A percentile compares a stretch with the other conserved stretches of the same genome.
These are phyloP conservation scores for Choreutis nemorana DNA, from an alignment of 2,888 invertebrate species.

Conservation along the genomic window DNA sequence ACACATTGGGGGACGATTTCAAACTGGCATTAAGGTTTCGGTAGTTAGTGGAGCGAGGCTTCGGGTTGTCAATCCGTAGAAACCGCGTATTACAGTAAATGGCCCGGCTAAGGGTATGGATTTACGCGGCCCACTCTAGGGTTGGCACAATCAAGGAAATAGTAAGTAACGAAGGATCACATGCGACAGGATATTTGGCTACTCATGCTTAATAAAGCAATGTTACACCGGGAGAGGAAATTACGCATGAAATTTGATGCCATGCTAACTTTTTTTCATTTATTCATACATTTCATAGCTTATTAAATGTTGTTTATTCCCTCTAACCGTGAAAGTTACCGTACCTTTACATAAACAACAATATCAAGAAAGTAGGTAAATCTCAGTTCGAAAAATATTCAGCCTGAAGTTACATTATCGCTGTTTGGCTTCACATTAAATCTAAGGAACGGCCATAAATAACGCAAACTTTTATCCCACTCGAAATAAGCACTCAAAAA, in stretches of 20 bases:
- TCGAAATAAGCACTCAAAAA: slow-evolving; percentile 67
- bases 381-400: slow-evolving; percentile 25
- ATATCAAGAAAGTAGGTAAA: not conserved
- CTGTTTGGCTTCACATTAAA: slow-evolving; percentile 66
- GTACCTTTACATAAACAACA: not conserved
- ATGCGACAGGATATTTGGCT: slow-evolving; percentile 29
- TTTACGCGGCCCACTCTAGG: slow-evolving; percentile 17
- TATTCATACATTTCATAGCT: not conserved
- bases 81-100: slow-evolving; percentile 63
- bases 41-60: slow-evolving; percentile 19
- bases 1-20: slow-evolving; percentile 28
- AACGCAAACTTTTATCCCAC: slow-evolving; percentile 63
- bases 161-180: slow-evolving; percentile 33
- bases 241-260: slow-evolving; percentile 44
- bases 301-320: not conserved
- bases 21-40: slow-evolving; percentile 39
- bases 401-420: slow-evolving; percentile 48
- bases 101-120: slow-evolving; percentile 50
- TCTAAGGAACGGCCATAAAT: slow-evolving; percentile 60
- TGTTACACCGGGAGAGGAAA: slow-evolving; percentile 35
- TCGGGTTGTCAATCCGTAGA: slow-evolving; percentile 50
- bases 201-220: slow-evolving; percentile 60
- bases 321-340: not conserved
- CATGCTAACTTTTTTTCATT: slow-evolving; percentile 9
- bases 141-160: too few relatives aligned